Evolutionary conservation across 35 echinoderm and acorn worm genomes (phyloP), one percentile per base, ranked within the genome.

Genomic region (Chiridota heheva): DNA sequence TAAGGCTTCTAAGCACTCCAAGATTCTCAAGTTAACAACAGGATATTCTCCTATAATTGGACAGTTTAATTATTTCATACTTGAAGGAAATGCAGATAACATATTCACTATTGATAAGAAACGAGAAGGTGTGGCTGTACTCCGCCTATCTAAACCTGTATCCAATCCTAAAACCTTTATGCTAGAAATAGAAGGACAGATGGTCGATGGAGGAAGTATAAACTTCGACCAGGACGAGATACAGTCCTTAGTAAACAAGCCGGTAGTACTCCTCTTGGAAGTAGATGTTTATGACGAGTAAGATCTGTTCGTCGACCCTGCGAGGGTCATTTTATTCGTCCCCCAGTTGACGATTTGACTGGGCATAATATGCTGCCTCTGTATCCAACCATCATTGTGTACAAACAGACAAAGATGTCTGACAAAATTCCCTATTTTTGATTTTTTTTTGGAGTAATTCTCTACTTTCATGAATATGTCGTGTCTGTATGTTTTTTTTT

Each of bases 181-280:
- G 39, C 67, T 92, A 16, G 76, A 92, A 35, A 70, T 92, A 3
- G 66, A 92, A 77, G 90, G 90, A 7, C 36, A 78, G 74, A 83
- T 83, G 24, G 30, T 90, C 20, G 70, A 73, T 28, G 49, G 44
- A 8, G 84, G 18, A 25, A 53, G 72, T 5, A 38, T 30, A 12
- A 17, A 84, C 16, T 64, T 27, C 1, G 12, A 40, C 4, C 47
- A 70, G 18, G 60, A 69, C 20, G 65, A 83, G 65, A 40, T 63
- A 43, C 35, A 78, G 7, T 69, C 72, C 7, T 44, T 87, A 36
- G 46, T 87, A 10, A 77, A 72, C 28, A 74, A 87, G 68, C 73
- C 76, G n/a, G 35, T 80, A 69, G 48, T 42, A 30, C 41, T 87
- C 59, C 29, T 87, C 0, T 72, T 80, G 34, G 84, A 87, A 39